Evolutionary conservation across 2,888 invertebrate genomes (phyloP).

Genomic region (Barypeithes pellucidus): DNA sequence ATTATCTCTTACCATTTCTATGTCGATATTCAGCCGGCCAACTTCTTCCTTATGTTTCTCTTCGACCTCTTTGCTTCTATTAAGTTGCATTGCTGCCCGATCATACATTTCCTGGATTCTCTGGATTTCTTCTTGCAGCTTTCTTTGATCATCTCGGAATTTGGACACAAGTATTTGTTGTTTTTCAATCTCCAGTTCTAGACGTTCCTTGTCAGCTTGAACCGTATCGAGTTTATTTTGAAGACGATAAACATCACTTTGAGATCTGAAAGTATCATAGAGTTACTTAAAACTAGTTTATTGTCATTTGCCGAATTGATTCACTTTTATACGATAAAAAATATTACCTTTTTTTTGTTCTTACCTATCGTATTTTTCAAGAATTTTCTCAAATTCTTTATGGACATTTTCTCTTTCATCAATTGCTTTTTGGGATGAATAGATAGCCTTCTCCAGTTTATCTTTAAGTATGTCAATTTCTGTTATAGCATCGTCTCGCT

Average conservation of each 20-base stretch:
- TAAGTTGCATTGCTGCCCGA: conserved; percentile 87
- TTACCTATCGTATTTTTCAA: conserved; percentile 91
- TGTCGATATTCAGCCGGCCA: conserved; percentile 83
- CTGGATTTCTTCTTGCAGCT: conserved; percentile 89
- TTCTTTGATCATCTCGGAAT: conserved; percentile 88
- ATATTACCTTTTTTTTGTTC: too few species aligned
- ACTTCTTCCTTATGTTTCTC: conserved; percentile 92
- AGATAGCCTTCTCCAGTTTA: conserved; percentile 90
- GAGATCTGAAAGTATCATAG: conserved; percentile 76
- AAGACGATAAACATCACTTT: conserved; percentile 90
- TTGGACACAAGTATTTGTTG: conserved; percentile 85
- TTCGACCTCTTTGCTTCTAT: conserved; percentile 89
- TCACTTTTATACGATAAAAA: too few species aligned
- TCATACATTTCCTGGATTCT: conserved; percentile 92
- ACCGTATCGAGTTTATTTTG: conserved; percentile 91
- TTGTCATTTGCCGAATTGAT: too few species aligned
- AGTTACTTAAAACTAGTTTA: not conserved
- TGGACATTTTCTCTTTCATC: conserved; percentile 92
- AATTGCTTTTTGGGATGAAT: conserved; percentile 85
- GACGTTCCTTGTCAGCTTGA: conserved; percentile 89
- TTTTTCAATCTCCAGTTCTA: conserved; percentile 90
- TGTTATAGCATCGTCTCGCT: conserved; percentile 84
- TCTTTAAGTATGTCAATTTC: conserved; percentile 92
- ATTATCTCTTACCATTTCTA: conserved; percentile 78
- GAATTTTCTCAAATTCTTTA: conserved; percentile 93